A percentile compares a stretch with the other conserved stretches of the same genome.
Conservation (phyloP, 2,797 vertebrate species). For the Melanotaenia nigrans region DNA sequence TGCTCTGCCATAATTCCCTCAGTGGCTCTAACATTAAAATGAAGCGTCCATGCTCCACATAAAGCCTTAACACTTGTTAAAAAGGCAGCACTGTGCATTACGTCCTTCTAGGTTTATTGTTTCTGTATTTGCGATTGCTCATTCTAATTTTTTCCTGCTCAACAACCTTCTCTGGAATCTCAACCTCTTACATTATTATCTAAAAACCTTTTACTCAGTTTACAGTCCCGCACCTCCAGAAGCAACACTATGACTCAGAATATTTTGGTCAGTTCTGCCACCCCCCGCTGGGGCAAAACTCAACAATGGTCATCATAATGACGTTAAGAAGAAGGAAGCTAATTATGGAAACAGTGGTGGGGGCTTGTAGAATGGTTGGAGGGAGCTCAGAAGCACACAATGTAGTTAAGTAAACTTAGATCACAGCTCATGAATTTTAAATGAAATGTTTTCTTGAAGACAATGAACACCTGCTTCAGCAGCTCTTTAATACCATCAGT, state of each 20-base stretch:
- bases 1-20: constrained; percentile 4
- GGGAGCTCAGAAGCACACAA: constrained; percentile 1
- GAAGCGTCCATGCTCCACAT: fast-evolving
- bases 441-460: constrained; percentile 13
- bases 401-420: constrained; percentile 20
- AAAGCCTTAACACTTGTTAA: not conserved
- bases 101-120: not conserved
- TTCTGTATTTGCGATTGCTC: not conserved
- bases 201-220: constrained; percentile 16
- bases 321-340: constrained; percentile 12
- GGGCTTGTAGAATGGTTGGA: not conserved
- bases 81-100: not conserved
- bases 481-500: constrained; percentile 18
- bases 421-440: constrained; percentile 26
- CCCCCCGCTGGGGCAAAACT: constrained; percentile 39
- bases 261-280: constrained; percentile 41
- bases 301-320: constrained; percentile 33
- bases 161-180: constrained; percentile 16
- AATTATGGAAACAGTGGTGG: not conserved
- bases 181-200: constrained; percentile 37
- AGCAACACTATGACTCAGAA: constrained; percentile 51
- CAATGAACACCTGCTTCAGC: constrained; percentile 24
- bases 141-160: constrained; percentile 1
- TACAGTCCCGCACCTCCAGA: constrained; percentile 29
- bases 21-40: not conserved